Evolutionary conservation across 2,797 vertebrate genomes (phyloP).

Genomic region (Muscicapa comitata): DNA sequence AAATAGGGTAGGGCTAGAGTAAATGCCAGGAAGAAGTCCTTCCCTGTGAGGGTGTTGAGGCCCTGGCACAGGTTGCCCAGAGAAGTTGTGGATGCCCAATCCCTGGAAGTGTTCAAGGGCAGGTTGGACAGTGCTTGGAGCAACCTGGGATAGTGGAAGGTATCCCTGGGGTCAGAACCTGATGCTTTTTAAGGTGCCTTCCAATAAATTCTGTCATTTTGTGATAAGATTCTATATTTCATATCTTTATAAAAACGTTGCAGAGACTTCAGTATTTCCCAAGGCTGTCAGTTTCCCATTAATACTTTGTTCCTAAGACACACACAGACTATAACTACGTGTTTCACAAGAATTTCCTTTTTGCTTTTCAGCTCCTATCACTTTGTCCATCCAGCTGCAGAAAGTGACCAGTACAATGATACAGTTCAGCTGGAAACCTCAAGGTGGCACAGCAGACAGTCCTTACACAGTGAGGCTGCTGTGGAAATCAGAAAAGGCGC

Average conservation of each 20-base stretch:
- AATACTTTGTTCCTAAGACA: neutral
- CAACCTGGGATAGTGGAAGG: neutral
- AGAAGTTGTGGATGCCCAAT: neutral
- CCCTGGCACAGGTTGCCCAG: neutral
- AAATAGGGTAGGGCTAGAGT: neutral
- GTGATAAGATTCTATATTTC: rapidly evolving
- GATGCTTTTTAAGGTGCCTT: neutral
- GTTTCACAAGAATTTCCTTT: neutral
- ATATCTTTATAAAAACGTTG: neutral
- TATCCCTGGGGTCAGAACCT: neutral
- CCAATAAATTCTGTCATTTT: neutral
- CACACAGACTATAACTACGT: neutral
- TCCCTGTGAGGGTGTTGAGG: neutral
- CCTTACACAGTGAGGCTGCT: neutral
- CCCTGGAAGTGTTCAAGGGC: neutral
- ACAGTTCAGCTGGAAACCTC: slow-evolving; percentile 15
- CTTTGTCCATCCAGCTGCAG: neutral
- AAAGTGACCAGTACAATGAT: neutral
- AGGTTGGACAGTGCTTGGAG: neutral
- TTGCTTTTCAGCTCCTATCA: neutral
- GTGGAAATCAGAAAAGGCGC: neutral
- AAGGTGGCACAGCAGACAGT: neutral
- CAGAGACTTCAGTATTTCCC: neutral
- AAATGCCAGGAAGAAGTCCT: neutral
- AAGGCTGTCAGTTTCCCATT: neutral